Conservation (phyloP, 2,888 invertebrate species). For the Timema podura region DNA sequence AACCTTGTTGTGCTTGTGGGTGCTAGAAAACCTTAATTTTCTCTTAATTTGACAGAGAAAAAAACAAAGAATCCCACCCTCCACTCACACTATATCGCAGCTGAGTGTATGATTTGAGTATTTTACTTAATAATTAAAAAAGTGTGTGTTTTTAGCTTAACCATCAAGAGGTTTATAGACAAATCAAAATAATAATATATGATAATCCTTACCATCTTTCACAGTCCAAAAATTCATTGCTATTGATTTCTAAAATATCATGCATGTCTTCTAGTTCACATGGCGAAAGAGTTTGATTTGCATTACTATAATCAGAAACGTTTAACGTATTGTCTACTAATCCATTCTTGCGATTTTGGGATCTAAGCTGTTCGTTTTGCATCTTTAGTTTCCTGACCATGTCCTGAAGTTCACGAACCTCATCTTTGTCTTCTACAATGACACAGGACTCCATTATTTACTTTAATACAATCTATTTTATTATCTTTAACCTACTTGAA, state of each 20-base stretch:
- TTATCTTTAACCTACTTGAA: too few species aligned
- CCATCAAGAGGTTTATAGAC: not conserved
- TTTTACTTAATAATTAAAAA: too few species aligned
- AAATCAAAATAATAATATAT: not conserved
- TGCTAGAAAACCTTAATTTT: too few species aligned
- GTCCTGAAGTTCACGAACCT: constrained; percentile 24
- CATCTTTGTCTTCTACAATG: constrained; percentile 19
- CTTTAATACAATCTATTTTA: too few species aligned
- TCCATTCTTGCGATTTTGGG: constrained; percentile 24
- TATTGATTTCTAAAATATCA: constrained; percentile 55
- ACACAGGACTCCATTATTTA: not conserved
- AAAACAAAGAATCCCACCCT: too few species aligned
- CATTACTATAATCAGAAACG: constrained; percentile 7
- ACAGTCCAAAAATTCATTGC: constrained; percentile 53
- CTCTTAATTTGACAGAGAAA: too few species aligned
- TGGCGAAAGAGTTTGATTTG: not conserved
- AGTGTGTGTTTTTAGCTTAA: too few species aligned
- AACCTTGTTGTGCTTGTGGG: too few species aligned
- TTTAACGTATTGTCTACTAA: constrained; percentile 11
- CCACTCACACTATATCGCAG: too few species aligned
- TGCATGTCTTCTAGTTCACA: not conserved
- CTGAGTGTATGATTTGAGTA: too few species aligned
- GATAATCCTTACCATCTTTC: constrained; percentile 56
- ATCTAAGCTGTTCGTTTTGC: constrained; percentile 26
- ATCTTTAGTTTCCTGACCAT: constrained; percentile 25